Percentiles rank a stretch among this genome's conserved stretches.
Conservation (phyloP, 1,140 invertebrate species). For the roundworm (Caenorhabditis elegans) region WBcel235 BX284605.5:15276001-15276500, state of each 20-base stretch:
- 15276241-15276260: neutral
- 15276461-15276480: neutral
- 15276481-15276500: neutral
- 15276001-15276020: neutral
- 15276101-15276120: neutral
- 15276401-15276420: neutral
- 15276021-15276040: neutral
- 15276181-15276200: neutral
- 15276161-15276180: neutral
- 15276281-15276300: no score
- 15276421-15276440: neutral
- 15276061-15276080: neutral
- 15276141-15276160: neutral
- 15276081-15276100: neutral
- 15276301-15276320: neutral
- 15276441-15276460: neutral
- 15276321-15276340: neutral
- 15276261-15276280: neutral
- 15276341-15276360: neutral
- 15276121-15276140: neutral
- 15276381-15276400: neutral
- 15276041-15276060: neutral
- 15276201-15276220: neutral
- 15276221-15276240: neutral
- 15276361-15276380: neutral